Base-by-base conservation (phyloP, 2,888 invertebrate genomes). In the Athripsodes cinereus region DNA sequence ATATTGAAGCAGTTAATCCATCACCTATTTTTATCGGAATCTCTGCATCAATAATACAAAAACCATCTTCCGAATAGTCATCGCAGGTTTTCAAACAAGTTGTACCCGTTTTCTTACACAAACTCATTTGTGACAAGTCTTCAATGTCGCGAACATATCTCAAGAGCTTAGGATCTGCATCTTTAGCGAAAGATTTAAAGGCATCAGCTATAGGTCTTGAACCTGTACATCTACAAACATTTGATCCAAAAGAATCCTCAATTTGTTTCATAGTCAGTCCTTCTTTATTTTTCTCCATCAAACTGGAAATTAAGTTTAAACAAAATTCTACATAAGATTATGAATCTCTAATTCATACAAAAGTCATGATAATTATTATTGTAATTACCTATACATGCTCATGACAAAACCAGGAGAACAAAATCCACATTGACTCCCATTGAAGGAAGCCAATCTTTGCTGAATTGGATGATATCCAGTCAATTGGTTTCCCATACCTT, bases 221-320 rank as follows among this genome's bases (percentile, higher is more conserved):
- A 1, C 90, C 90, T 0, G 90, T 91, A 66, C 90, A 91, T 53
- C 91, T 79, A 65, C 90, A 91, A 26, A 90, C 84, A 64, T 90
- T 88, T 51, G 88, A 80, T 5, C 88, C 90, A 66, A 90, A 88
- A 0, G 86, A 83, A 66, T 88, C 86, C 69, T 90, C 90, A 11
- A 90, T 77, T 65, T 87, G 84, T 62, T 79, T 73, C 76, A 81
- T 81, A 1, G 82, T 81, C 20, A 86, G 66, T 18, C 75, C 72
- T 22, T 3, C 19, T 16, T 44, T 44, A 8, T 2, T 8, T 44
- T 44, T 5, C 3, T 13, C n/a, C n/a, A n/a, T 5, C 44, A 44
- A 13, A 44, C 18, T 13, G n/a, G 13, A 16, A 16, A 16, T 44
- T n/a, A 40, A 26, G 26, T 6, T 6, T 26, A n/a, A n/a, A n/a